Base-by-base conservation (phyloP, 2,797 vertebrate genomes). In the Staurois parvus region DNA sequence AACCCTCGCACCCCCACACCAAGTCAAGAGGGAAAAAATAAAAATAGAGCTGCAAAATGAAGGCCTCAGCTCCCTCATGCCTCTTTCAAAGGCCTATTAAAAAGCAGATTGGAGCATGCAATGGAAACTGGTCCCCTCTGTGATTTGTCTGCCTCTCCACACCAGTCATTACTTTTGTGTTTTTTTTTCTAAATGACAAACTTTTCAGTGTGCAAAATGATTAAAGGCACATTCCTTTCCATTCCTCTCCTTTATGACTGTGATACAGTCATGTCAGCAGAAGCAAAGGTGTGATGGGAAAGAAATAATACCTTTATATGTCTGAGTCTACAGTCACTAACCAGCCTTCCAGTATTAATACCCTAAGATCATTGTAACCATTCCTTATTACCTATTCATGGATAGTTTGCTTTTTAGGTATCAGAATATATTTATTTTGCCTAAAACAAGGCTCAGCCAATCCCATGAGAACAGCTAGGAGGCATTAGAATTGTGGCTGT, bases 81-180 rank as follows among this genome's bases (percentile, higher is more conserved):
- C 85, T 86, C 34, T 67, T 86, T 78, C 73, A 82, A 77, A 86
- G 79, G 52, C 79, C 85, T 83, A 82, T 86, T 86, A 86, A 86
- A 72, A 78, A 80, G 56, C 34, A 48, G 74, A 83, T 83, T 76
- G 76, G 77, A 81, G 73, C 29, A 67, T 29, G 74, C 85, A 78
- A 78, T 72, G 74, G 79, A 86, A 86, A 86, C 48, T 78, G 68
- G 66, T 64, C 70, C 74, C 79, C 79, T 64, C 32, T 72, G 79
- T 72, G 79, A 83, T 82, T 86, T 86, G 73, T 78, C 79, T 29
- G 32, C 32, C 30, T 73, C 67, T 82, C 17, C 69, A 8, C 40
- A 68, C 21, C 79, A 64, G 34, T 62, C 74, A 78, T 72, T 78
- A 72, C 73, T 86, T 85, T 62, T 73, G 34, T 52, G 15, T 34